Base-by-base conservation (phyloP, 1,140 invertebrate genomes). In the Nylanderia fulva region DNA sequence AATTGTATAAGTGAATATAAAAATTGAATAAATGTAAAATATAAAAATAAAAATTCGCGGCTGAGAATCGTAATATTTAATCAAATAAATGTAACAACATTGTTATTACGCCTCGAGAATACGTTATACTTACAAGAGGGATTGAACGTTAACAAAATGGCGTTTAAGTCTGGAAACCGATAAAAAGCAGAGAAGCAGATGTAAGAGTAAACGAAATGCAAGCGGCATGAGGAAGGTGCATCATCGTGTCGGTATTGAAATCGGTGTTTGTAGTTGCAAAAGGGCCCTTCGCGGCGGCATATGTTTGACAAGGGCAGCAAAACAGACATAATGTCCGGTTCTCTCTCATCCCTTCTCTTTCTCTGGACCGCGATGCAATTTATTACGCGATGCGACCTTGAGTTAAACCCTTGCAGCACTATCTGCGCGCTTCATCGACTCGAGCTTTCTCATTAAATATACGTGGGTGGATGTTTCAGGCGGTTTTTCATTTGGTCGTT, bases 261-360 rank as follows among this genome's bases (percentile, higher is more conserved):
- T 36, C 71, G 64, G 21, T 21, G n/a, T 3, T 61, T 29, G 68
- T 54, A 39, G 80, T 45, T 58, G 72, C 58, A 36, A 83, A 83
- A 77, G 58, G 83, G 52, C 52, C 76, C 63, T 82, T 74, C 77
- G 58, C 39, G 48, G 72, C 90, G 89, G 89, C 80, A 86, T 89
- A 79, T 87, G 90, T 89, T 88, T 89, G 90, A 91, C 87, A 91
- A 88, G 87, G 86, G 84, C 82, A 66, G 71, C 85, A 90, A 88
- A 84, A 86, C 85, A 86, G 88, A 91, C 83, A 86, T 85, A 80
- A 90, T 88, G 86, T 79, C 87, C 36, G 75, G 58, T 48, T 86
- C 80, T 84, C 85, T 77, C 60, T 15, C 45, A 15, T 13, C 9
- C 36, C 9, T 8, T 39, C 36, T 7, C 36, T 39, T 8, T 39